phyloP scores from a whole-genome alignment of 1,140 invertebrate genomes.

The Monochamus saltuarius region DNA sequence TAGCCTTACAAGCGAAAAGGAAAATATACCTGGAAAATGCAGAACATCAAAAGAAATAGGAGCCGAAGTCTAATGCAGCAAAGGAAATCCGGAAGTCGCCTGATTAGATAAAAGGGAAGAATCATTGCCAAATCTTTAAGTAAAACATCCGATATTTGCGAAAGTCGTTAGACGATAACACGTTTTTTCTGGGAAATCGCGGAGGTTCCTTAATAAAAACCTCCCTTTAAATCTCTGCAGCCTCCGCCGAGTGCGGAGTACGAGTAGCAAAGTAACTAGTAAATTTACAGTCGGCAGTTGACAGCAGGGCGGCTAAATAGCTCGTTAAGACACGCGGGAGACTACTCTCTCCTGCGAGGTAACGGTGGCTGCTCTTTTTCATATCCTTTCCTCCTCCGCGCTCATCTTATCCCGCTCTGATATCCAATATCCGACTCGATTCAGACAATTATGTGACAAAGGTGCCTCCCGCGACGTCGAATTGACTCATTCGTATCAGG shows the following conservation, averaged over 20 bases:
- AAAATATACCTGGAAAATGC: no score
- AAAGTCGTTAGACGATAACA: constrained; percentile 5
- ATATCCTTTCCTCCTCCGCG: constrained; percentile 9
- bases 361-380: constrained; percentile 9
- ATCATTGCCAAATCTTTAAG: no score
- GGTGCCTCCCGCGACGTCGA: constrained; percentile 20
- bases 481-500: constrained; percentile 4
- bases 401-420: constrained; percentile 23
- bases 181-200: constrained; percentile 1
- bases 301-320: constrained; percentile 32
- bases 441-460: constrained; percentile 27
- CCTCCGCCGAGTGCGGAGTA: background rate
- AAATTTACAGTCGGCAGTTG: constrained; percentile 32
- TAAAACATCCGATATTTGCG: no score
- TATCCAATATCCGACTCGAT: constrained; percentile 31
- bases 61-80: no score
- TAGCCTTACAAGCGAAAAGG: no score
- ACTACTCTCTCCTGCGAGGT: constrained; percentile 14
- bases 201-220: constrained; percentile 7
- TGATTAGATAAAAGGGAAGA: no score
- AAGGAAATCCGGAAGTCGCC: no score
- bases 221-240: constrained; percentile 3
- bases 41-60: no score
- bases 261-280: constrained; percentile 23
- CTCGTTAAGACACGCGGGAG: constrained; percentile 33